Base-by-base conservation (phyloP, 2,797 vertebrate species). In the Arctocebus calabarensis region DNA sequence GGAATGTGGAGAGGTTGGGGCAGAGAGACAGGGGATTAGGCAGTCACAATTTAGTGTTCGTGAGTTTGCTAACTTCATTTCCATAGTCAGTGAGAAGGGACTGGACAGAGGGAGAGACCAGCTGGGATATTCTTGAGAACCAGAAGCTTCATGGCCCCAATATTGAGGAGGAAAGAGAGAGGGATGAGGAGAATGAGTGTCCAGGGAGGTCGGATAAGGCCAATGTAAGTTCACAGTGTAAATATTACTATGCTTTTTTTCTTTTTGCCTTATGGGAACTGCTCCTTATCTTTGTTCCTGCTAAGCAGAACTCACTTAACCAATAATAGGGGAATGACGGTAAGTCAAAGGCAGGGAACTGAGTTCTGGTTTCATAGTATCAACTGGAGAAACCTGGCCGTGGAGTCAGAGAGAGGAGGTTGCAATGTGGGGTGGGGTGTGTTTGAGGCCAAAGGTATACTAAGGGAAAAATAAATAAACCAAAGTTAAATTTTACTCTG, bases 401-500 rank as follows among this genome's bases (percentile, higher is more conserved):
- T n/a, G 77, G 48, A 59, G 57, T n/a, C 40, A 20, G 16, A 57
- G 23, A 75, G 32, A 48, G 57, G 8, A 4, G n/a, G 22, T 1
- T 16, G 5, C 3, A 16, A 84, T 55, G 29, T 37, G 17, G n/a
- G 2, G 19, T 9, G 19, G 23, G 40, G 19, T 27, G 0, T 68
- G 40, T 81, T 55, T 11, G 19, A 75, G 62, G 68, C n/a, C 75
- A 93, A 79, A 91, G 29, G 43, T 27, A 16, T 82, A 70, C 59
- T 52, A 66, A 89, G 22, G 22, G 75, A 70, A 34, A 13, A 45
- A 16, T 52, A 88, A 34, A 78, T 12, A 66, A 90, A 78, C 59
- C 88, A 23, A 93, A 87, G 27, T 87, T 91, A 75, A 55, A 48
- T 68, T 94, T 96, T 91, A 88, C 64, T 71, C 84, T 77, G 25